Percentiles rank a stretch among this genome's conserved stretches.
Conservation (phyloP, 2,888 invertebrate genomes). For the Drosophila subquinaria region DNA sequence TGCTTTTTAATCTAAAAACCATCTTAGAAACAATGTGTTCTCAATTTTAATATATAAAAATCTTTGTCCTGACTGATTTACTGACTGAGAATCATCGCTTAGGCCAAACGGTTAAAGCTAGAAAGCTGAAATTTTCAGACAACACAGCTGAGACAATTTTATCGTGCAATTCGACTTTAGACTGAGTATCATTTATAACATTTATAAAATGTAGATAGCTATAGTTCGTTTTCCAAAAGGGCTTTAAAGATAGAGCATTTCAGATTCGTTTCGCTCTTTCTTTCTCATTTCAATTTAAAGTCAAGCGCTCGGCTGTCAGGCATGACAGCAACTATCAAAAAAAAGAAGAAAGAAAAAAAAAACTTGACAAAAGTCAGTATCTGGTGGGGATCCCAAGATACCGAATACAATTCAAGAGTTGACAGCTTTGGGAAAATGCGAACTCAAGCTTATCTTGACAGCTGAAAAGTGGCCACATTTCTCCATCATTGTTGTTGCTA, state of each 20-base stretch:
- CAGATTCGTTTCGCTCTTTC: constrained; percentile 14
- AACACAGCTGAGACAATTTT: no score
- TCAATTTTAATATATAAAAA: no score
- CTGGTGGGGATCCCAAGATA: constrained; percentile 30
- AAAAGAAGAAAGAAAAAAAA: constrained; percentile 27
- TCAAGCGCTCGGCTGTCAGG: constrained; percentile 66
- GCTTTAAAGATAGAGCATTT: constrained; percentile 32
- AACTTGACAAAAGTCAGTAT: constrained; percentile 67
- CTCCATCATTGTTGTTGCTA: constrained; percentile 77
- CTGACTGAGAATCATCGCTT: no score
- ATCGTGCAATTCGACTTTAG: no score
- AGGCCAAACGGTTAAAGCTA: no score
- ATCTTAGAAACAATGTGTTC: no score
- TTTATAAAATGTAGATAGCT: background rate
- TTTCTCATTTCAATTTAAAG: constrained; percentile 60
- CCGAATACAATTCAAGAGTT: constrained; percentile 63
- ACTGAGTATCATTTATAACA: background rate
- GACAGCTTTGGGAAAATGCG: constrained; percentile 77
- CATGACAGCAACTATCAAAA: constrained; percentile 74
- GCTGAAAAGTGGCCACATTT: constrained; percentile 80
- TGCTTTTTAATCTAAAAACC: no score
- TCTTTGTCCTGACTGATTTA: no score
- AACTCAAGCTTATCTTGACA: constrained; percentile 62
- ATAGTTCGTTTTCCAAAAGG: no score
- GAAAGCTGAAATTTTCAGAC: no score